These are phyloP conservation scores for Coregonus ussuriensis DNA, from an alignment of 2,797 vertebrate species.

Conservation along the genomic window DNA sequence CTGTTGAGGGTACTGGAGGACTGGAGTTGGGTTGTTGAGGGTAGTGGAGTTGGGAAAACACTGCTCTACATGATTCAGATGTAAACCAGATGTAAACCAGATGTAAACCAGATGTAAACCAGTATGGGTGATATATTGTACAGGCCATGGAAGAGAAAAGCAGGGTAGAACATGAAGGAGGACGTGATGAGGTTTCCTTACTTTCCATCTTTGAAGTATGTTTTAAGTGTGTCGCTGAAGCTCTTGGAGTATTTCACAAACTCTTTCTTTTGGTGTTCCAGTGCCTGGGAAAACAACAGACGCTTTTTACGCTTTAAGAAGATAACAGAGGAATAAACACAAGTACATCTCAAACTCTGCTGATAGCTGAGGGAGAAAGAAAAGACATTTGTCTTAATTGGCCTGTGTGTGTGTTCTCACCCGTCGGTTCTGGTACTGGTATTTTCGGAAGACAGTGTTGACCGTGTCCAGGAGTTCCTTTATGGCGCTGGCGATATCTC, in stretches of 20 bases:
- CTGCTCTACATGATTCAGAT: no score
- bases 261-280: conserved; percentile 97
- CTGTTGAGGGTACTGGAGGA: no score
- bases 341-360: not conserved
- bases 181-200: conserved; percentile 66
- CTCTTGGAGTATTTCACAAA: conserved; percentile 99
- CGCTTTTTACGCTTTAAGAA: conserved; percentile 33
- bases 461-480: conserved; percentile 95
- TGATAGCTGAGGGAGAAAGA: not conserved
- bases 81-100: no score
- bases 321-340: not conserved
- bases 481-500: conserved; percentile 95
- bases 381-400: not conserved
- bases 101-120: no score
- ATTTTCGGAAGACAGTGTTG: conserved; percentile 93
- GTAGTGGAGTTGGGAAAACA: no score
- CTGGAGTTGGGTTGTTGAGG: no score
- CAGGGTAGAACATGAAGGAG: no score
- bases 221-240: conserved; percentile 97
- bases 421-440: conserved; percentile 90
- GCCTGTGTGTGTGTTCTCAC: conserved; percentile 66
- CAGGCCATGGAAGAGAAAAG: no score
- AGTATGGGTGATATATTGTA: no score
- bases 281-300: conserved; percentile 74
- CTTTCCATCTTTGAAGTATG: conserved; percentile 98